phyloP scores from a whole-genome alignment of 1,140 invertebrate species.

The Trialeurodes vaporariorum region DNA sequence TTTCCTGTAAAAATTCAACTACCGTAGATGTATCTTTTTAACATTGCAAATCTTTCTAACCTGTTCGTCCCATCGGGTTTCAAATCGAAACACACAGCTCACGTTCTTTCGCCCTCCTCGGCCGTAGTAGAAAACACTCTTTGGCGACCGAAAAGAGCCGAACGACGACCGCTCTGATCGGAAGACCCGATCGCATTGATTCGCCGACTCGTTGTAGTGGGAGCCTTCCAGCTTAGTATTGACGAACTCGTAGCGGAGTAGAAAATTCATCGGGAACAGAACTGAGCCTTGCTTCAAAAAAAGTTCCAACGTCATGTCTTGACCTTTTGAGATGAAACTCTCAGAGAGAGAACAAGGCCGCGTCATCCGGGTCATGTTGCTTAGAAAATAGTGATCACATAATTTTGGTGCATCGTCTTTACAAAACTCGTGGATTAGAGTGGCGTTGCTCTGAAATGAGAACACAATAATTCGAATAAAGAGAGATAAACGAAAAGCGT shows the following conservation, averaged over 20 bases:
- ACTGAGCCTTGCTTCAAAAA: constrained; percentile 63
- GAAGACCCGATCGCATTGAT: constrained; percentile 48
- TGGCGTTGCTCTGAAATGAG: constrained; percentile 36
- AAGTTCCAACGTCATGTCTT: constrained; percentile 55
- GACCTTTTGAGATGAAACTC: constrained; percentile 59
- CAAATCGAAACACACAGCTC: constrained; percentile 60
- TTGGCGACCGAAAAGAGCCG: constrained; percentile 58
- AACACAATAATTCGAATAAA: no score
- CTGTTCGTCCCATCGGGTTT: constrained; percentile 49
- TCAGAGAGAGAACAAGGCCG: constrained; percentile 59
- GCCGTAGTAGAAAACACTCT: constrained; percentile 69
- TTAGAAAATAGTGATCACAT: constrained; percentile 60
- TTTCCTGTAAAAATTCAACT: no score
- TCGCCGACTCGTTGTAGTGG: constrained; percentile 39
- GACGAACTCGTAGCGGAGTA: constrained; percentile 67
- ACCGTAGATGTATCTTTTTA: no score
- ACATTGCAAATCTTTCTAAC: constrained; percentile 51
- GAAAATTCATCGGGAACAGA: constrained; percentile 60
- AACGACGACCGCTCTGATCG: constrained; percentile 32
- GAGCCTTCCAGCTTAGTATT: constrained; percentile 41
- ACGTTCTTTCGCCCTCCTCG: constrained; percentile 61
- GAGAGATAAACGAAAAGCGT: no score
- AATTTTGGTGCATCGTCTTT: constrained; percentile 50
- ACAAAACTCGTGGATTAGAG: constrained; percentile 58
- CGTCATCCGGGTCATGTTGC: constrained; percentile 57